A percentile compares a stretch with the other conserved stretches of the same genome.
Evolutionary conservation across 2,888 invertebrate species (phyloP).

Genomic region (Criorhina ranunculi): DNA sequence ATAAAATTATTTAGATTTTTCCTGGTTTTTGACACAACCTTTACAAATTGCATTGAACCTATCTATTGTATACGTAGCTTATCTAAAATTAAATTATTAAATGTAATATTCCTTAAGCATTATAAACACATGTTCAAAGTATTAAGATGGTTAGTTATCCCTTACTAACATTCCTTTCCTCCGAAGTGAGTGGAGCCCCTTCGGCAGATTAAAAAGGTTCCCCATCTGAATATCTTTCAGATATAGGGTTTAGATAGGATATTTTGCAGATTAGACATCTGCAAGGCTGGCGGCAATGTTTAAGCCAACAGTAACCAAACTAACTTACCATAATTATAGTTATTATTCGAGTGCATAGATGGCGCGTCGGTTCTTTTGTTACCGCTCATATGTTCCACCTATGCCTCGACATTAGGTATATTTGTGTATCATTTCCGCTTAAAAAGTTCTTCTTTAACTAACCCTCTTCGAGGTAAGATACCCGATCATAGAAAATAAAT

Average conservation of each 20-base stretch:
- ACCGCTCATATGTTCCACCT: too few relatives aligned
- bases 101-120: neutral
- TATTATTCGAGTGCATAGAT: too few relatives aligned
- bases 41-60: neutral
- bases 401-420: too few relatives aligned
- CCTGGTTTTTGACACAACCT: neutral
- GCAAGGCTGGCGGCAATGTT: constrained; percentile 6
- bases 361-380: too few relatives aligned
- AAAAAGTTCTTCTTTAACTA: neutral
- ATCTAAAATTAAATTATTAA: neutral
- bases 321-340: too few relatives aligned
- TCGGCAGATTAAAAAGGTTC: neutral
- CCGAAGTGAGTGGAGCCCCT: too few relatives aligned
- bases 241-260: neutral
- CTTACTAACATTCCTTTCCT: neutral
- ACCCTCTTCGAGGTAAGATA: constrained; percentile 1
- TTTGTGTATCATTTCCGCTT: too few relatives aligned
- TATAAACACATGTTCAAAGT: too few relatives aligned
- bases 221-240: neutral
- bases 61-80: neutral
- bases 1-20: too few relatives aligned
- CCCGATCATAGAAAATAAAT: too few relatives aligned
- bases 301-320: neutral
- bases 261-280: neutral
- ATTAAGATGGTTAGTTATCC: neutral